Evolutionary conservation across 2,113 vertebrate genomes (phyloP).

Genomic region (Sylvicapra grimmia): DNA sequence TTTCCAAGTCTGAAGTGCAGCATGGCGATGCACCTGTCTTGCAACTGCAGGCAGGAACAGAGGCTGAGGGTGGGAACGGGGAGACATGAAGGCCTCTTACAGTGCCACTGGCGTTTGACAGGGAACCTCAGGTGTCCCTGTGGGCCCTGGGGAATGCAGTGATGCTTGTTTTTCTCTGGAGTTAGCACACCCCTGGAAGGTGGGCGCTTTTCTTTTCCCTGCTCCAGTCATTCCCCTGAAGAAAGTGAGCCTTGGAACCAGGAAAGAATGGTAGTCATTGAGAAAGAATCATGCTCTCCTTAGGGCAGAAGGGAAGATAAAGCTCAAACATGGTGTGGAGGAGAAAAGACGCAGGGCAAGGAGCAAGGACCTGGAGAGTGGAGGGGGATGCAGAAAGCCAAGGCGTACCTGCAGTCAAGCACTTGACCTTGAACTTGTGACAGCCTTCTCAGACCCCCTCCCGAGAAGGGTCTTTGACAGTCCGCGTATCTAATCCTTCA

Average conservation of each 20-base stretch:
- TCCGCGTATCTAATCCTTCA: not conserved
- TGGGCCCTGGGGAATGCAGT: not conserved
- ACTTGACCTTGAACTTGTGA: not conserved
- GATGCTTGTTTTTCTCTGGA: not conserved
- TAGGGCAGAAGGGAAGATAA: not conserved
- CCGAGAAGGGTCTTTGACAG: not conserved
- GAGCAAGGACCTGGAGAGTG: not conserved
- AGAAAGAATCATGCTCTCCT: not conserved
- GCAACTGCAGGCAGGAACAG: not conserved
- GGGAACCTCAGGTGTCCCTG: not conserved
- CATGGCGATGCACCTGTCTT: not conserved
- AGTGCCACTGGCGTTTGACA: not conserved
- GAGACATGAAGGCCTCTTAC: not conserved
- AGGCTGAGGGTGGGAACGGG: not conserved
- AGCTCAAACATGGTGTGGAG: not conserved
- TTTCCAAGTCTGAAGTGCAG: not conserved
- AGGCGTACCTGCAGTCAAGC: not conserved
- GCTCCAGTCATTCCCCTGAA: not conserved
- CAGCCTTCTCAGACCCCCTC: not conserved
- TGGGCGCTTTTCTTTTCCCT: not conserved
- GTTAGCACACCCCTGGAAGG: not conserved
- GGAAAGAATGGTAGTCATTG: not conserved
- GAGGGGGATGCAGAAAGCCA: not conserved
- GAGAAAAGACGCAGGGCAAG: accelerated
- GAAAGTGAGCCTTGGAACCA: not conserved